A percentile compares a stretch with the other conserved stretches of the same genome.
Evolutionary conservation across 2,797 vertebrate genomes (phyloP).

Genomic region (Tauraco hartlaubi): DNA sequence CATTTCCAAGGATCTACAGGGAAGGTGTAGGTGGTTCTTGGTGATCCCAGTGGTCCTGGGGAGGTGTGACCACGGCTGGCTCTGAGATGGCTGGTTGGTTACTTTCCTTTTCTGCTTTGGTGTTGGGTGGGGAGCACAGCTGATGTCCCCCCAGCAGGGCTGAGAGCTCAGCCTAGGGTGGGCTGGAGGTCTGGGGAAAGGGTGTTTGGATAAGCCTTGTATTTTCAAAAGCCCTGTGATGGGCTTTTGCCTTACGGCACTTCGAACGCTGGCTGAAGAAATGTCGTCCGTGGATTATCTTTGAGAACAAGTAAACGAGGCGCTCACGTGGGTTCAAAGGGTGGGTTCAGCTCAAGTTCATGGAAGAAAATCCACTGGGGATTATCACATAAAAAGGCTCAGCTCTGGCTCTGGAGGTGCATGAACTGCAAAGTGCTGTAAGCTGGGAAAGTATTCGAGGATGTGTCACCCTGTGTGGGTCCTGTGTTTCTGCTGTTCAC

Average conservation of each 20-base stretch:
- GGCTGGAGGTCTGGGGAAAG: background rate
- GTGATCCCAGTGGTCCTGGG: background rate
- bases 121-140: accelerated
- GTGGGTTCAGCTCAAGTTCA: conserved; percentile 49
- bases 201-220: accelerated
- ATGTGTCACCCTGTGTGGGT: conserved; percentile 5
- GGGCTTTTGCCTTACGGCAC: background rate
- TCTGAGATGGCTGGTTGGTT: background rate
- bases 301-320: background rate
- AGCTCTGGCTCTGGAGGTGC: background rate
- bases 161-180: background rate
- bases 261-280: background rate
- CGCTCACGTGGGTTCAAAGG: conserved; percentile 17
- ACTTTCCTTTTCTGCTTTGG: background rate
- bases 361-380: background rate
- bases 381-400: conserved; percentile 40
- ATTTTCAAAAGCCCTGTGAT: background rate
- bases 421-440: background rate
- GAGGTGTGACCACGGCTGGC: background rate
- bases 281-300: background rate
- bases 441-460: conserved; percentile 12
- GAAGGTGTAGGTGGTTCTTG: background rate
- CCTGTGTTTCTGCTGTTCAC: background rate
- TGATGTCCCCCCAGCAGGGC: background rate
- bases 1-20: background rate